phyloP scores from a whole-genome alignment of 2,888 invertebrate genomes.

The Monoplex corrugatus region DNA sequence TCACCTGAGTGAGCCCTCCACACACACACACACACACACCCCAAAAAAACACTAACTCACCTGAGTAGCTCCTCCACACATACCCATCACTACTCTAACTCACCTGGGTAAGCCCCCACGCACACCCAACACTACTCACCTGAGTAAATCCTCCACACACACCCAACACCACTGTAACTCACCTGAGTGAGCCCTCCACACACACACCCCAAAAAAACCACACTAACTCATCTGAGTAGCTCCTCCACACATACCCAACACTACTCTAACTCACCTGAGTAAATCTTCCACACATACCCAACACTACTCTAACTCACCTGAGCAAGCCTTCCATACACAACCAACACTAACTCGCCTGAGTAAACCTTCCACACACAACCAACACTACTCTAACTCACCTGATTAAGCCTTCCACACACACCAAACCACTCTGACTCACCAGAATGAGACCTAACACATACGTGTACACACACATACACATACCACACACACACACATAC shows the following conservation, averaged over 20 bases:
- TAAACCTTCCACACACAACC: neutral
- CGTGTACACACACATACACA: too few species aligned
- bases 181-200: slow-evolving; percentile 4
- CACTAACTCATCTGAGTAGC: too few species aligned
- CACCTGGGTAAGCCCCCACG: neutral
- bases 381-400: too few species aligned
- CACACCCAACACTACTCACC: slow-evolving; percentile 25
- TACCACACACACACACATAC: too few species aligned
- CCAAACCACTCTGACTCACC: neutral
- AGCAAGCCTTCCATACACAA: neutral
- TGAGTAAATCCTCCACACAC: slow-evolving; percentile 12
- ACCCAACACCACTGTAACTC: neutral
- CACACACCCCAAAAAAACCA: neutral
- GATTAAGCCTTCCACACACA: neutral
- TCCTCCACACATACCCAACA: neutral
- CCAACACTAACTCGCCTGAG: neutral
- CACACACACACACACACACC: neutral
- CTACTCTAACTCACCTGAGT: neutral
- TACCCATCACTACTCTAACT: neutral
- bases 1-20: too few species aligned
- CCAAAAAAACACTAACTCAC: neutral
- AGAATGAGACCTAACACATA: too few species aligned
- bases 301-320: slow-evolving; percentile 30
- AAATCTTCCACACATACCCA: too few species aligned
- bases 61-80: neutral